Percentiles rank a stretch among this genome's conserved stretches.
Conservation (phyloP, 2,888 invertebrate species). For the Acanthoscelides obtectus region DNA sequence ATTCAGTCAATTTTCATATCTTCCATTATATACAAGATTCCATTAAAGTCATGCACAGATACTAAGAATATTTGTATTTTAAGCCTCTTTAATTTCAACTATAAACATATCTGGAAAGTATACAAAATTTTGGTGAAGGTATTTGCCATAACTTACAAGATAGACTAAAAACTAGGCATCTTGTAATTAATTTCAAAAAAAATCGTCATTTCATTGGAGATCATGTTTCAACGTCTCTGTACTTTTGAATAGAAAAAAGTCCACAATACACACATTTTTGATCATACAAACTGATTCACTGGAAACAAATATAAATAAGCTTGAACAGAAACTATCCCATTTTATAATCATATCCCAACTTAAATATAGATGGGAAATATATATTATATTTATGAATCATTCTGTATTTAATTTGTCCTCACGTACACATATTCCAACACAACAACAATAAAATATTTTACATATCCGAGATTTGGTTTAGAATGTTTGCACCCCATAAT, state of each 20-base stretch:
- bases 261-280: slow-evolving; percentile 3
- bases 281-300: not conserved
- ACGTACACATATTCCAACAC: not conserved
- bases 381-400: not conserved
- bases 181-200: slow-evolving; percentile 2
- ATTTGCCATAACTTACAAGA: too few species aligned
- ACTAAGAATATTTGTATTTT: too few species aligned
- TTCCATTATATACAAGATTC: slow-evolving; percentile 15
- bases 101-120: too few species aligned
- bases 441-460: not conserved
- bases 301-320: not conserved
- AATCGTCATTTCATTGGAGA: slow-evolving; percentile 11
- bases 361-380: not conserved
- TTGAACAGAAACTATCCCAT: not conserved
- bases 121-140: too few species aligned
- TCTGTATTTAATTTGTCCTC: not conserved
- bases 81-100: too few species aligned
- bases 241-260: not conserved
- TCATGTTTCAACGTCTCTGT: not conserved
- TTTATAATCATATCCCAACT: not conserved
- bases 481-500: not conserved
- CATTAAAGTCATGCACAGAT: too few species aligned
- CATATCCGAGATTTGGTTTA: not conserved
- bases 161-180: too few species aligned
- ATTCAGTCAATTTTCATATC: slow-evolving; percentile 24